Evolutionary conservation across 2,113 vertebrate genomes (phyloP).

Genomic region (Corythornis cristatus): DNA sequence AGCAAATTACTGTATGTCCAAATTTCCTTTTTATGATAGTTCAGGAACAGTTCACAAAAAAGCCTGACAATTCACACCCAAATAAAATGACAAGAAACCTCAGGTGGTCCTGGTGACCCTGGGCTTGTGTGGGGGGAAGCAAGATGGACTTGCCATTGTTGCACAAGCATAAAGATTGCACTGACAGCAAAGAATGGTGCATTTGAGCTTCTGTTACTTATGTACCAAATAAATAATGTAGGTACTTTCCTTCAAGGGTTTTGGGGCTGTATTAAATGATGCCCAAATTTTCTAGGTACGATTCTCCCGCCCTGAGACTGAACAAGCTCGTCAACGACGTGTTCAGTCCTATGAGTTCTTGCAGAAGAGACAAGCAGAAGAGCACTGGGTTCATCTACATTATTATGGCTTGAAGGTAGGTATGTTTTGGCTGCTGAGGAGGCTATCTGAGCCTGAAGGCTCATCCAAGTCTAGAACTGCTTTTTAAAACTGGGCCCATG

Average conservation of each 20-base stretch:
- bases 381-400: slow-evolving; percentile 92
- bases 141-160: neutral
- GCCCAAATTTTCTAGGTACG: slow-evolving; percentile 81
- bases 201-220: neutral
- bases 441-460: neutral
- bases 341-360: slow-evolving; percentile 96
- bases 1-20: slow-evolving; percentile 91
- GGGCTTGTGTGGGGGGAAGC: neutral
- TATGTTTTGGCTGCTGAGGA: neutral
- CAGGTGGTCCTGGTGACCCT: neutral
- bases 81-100: neutral
- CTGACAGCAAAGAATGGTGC: neutral
- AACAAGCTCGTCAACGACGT: slow-evolving; percentile 93
- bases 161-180: neutral
- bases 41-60: neutral
- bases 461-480: neutral
- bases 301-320: slow-evolving; percentile 92
- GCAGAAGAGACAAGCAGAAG: slow-evolving; percentile 96
- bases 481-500: neutral
- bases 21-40: neutral
- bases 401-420: slow-evolving; percentile 87
- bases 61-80: neutral
- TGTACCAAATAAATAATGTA: neutral
- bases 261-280: neutral
- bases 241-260: neutral